These are phyloP conservation scores for Tragelaphus scriptus DNA, from an alignment of 2,113 vertebrate genomes.

Conservation along the genomic window DNA sequence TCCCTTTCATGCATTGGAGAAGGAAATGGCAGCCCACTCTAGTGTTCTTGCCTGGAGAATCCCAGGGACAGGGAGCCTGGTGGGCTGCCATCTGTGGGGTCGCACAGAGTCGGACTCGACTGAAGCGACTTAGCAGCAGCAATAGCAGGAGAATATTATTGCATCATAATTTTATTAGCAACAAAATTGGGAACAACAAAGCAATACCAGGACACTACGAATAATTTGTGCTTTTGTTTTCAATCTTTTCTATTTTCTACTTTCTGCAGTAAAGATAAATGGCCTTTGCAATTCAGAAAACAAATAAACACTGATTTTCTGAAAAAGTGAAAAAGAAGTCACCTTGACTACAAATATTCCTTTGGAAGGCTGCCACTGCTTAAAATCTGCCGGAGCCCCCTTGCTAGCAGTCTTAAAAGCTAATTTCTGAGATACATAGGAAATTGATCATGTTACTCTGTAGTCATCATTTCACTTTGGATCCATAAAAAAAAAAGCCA, in stretches of 20 bases:
- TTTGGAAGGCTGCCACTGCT: slow-evolving; percentile 1
- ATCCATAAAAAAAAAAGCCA: slow-evolving; percentile 23
- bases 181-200: background rate
- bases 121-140: too few species aligned
- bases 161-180: slow-evolving; percentile 18
- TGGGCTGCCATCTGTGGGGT: too few species aligned
- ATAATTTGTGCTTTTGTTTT: background rate
- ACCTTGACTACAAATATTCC: slow-evolving; percentile 4
- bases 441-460: slow-evolving; percentile 31
- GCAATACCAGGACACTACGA: background rate
- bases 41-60: too few species aligned
- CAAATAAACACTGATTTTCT: slow-evolving; percentile 4
- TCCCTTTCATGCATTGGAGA: too few species aligned
- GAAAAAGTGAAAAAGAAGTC: background rate
- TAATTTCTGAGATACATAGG: background rate
- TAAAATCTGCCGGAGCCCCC: background rate
- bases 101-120: too few species aligned
- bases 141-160: background rate
- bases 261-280: slow-evolving; percentile 13
- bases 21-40: too few species aligned
- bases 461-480: slow-evolving; percentile 12
- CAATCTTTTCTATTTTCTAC: slow-evolving; percentile 3
- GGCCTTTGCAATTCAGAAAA: slow-evolving; percentile 25
- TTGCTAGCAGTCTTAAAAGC: background rate
- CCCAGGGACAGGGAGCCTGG: too few species aligned